Evolutionary conservation across 2,888 invertebrate genomes (phyloP), one percentile per base, ranked within the genome.

Genomic region (Hypolimnas misippus): DNA sequence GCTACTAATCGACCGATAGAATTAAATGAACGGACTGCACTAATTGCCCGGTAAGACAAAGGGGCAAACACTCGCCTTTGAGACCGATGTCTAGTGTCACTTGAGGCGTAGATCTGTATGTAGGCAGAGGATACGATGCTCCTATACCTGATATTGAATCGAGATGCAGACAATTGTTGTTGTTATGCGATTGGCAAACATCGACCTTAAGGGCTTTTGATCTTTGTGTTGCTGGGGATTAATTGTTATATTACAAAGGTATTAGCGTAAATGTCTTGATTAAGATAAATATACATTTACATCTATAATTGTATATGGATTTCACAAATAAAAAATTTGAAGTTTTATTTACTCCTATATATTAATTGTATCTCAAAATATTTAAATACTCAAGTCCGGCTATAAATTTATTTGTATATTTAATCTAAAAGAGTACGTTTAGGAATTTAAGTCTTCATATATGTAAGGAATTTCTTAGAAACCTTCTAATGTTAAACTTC

Each of bases 11-110:
- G 91, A 90, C 86, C 90, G 89, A 89, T 90, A 89, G 88, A 89
- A 91, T 92, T 91, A 91, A 91, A 90, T 87, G 90, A 90, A 90
- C 91, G 89, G 89, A 83, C 86, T 83, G 84, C 84, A 89, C 89
- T 92, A 92, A 92, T 92, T 92, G 91, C 79, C 86, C 81, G 78
- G 87, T 87, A 91, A 92, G 91, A 90, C 90, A 91, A 91, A 90
- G 91, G 88, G 86, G 84, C 90, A 90, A 91, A 91, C 91, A 92
- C 83, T 89, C 87, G 80, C 87, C 89, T 90, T 89, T 90, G 90
- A 86, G 76, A 77, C 82, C 66, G 76, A 81, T 79, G 85, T 89
- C 89, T 87, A 88, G 89, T 88, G 87, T 83, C 89, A 89, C 89
- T 89, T 73, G 89, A 89, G 84, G 86, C 87, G 86, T 81, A 81